Evolutionary conservation across 2,113 vertebrate species (phyloP).

Genomic region (Anthoscopus minutus): DNA sequence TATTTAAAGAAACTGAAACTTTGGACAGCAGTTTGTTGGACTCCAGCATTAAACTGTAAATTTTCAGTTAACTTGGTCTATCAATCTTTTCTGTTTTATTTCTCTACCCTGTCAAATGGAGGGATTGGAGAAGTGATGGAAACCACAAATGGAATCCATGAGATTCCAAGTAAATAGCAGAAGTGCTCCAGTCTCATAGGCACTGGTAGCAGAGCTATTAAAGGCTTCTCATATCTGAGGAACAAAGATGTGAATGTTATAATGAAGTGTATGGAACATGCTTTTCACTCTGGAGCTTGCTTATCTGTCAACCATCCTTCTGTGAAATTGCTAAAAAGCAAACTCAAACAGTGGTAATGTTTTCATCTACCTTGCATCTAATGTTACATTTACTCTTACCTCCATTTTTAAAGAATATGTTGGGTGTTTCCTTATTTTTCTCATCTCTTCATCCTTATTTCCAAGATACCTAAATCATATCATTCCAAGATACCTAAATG

Average conservation of each 20-base stretch:
- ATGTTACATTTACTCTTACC: neutral
- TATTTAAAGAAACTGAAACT: neutral
- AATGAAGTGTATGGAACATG: neutral
- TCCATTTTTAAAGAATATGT: neutral
- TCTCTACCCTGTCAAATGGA: neutral
- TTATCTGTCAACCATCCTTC: neutral
- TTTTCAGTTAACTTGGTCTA: neutral
- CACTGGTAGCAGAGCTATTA: neutral
- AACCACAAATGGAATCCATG: neutral
- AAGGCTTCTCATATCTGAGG: neutral
- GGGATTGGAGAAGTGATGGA: neutral
- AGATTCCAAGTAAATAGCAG: neutral
- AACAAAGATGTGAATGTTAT: neutral
- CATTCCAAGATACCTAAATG: neutral
- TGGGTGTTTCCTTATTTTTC: neutral
- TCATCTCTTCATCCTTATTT: neutral
- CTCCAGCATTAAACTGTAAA: neutral
- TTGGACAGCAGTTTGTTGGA: neutral
- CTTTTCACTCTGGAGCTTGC: neutral
- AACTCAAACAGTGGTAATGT: neutral
- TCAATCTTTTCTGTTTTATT: neutral
- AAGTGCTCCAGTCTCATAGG: neutral
- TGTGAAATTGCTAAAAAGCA: neutral
- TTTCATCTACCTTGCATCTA: neutral
- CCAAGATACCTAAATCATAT: neutral